phyloP scores from a whole-genome alignment of 2,113 vertebrate genomes.

The Enhydra lutris region DNA sequence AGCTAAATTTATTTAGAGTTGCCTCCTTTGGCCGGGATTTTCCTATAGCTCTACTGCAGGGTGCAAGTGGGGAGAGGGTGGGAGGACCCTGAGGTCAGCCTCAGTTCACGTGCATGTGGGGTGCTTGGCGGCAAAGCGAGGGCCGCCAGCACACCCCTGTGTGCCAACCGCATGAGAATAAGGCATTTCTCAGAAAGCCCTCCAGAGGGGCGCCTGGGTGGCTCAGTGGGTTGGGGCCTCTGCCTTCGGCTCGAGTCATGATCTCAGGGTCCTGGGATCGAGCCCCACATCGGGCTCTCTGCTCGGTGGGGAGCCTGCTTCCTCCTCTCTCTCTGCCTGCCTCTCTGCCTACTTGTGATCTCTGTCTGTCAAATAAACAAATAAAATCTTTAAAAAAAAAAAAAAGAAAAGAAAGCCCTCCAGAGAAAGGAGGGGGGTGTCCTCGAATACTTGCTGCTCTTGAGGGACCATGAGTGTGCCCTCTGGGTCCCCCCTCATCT shows the following conservation, averaged over 20 bases:
- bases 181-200: conserved; percentile 12
- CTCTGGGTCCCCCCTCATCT: neutral
- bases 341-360: too few relatives aligned
- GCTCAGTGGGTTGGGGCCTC: too few relatives aligned
- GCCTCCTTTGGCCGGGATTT: neutral
- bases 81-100: neutral
- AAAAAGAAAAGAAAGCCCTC: neutral
- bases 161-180: neutral
- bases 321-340: too few relatives aligned
- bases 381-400: too few relatives aligned
- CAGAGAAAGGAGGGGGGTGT: neutral
- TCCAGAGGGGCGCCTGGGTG: too few relatives aligned
- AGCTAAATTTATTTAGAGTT: neutral
- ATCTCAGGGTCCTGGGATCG: too few relatives aligned
- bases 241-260: too few relatives aligned
- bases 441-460: neutral
- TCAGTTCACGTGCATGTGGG: neutral
- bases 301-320: too few relatives aligned
- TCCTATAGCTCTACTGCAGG: neutral
- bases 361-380: too few relatives aligned
- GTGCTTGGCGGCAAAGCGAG: rapidly evolving
- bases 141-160: neutral
- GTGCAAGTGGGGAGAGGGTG: neutral
- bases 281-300: too few relatives aligned
- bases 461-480: neutral